Evolutionary conservation across 2,888 invertebrate genomes (phyloP).

Genomic region (Ormyrus rosae): DNA sequence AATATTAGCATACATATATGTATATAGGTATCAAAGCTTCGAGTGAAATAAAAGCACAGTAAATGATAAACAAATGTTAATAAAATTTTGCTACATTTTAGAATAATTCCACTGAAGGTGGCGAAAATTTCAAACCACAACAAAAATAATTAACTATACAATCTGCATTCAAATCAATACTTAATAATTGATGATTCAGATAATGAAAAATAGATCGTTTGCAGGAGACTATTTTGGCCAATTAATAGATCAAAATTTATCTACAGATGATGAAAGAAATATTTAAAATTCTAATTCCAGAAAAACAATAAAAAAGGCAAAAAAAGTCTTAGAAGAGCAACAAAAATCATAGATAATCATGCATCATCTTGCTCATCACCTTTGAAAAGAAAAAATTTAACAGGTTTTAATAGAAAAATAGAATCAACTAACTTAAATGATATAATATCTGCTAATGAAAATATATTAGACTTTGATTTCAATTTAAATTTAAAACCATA

Average conservation of each 20-base stretch:
- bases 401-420: conserved; percentile 60
- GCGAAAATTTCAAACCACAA: conserved; percentile 16
- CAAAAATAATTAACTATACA: background rate
- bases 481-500: conserved; percentile 62
- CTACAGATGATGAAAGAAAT: conserved; percentile 38
- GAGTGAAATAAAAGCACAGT: background rate
- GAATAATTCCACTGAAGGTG: conserved; percentile 56
- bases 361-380: conserved; percentile 29
- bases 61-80: background rate
- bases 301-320: conserved; percentile 17
- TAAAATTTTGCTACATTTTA: conserved; percentile 33
- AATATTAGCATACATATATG: too few species aligned
- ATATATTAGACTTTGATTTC: background rate
- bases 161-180: background rate
- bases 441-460: background rate
- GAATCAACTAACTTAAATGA: background rate
- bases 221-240: conserved; percentile 27
- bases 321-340: background rate
- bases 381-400: conserved; percentile 27
- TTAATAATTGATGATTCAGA: conserved; percentile 8
- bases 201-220: conserved; percentile 19
- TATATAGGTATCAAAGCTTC: too few species aligned
- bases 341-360: conserved; percentile 30
- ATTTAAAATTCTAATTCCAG: conserved; percentile 13
- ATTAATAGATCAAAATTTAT: conserved; percentile 36